Conservation (phyloP, 2,888 invertebrate genomes). For the Lepidonotus clava region DNA sequence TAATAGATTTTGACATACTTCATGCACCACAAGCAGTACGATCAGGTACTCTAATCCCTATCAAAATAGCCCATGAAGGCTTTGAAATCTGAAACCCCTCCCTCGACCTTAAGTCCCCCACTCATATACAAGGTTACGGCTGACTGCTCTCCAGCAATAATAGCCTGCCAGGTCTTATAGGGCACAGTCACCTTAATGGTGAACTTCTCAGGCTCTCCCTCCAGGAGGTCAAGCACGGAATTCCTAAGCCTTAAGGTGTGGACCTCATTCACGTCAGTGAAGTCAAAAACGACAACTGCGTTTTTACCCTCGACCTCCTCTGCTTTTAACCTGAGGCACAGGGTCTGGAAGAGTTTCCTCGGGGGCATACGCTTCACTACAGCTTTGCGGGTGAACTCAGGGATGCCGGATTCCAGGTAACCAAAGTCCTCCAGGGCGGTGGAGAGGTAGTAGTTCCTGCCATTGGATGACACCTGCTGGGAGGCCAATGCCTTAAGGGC, state of each 20-base stretch:
- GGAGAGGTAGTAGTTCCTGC: conserved; percentile 72
- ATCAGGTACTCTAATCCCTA: too few species aligned
- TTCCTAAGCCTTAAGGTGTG: conserved; percentile 68
- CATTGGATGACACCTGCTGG: conserved; percentile 70
- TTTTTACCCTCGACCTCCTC: conserved; percentile 62
- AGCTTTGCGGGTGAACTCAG: neutral
- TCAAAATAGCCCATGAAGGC: conserved; percentile 71
- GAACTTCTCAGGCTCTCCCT: conserved; percentile 55
- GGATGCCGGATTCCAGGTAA: conserved; percentile 44
- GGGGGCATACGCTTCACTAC: neutral
- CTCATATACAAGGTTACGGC: conserved; percentile 63
- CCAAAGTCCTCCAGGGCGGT: conserved; percentile 69
- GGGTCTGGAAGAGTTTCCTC: conserved; percentile 60
- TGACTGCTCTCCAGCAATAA: conserved; percentile 63
- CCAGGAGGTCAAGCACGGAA: conserved; percentile 62
- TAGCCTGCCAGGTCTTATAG: conserved; percentile 65
- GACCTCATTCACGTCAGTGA: conserved; percentile 64
- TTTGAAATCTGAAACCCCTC: conserved; percentile 66
- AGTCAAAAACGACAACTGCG: conserved; percentile 60
- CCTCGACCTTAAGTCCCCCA: conserved; percentile 69
- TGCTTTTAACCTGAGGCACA: conserved; percentile 67
- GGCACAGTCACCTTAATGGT: conserved; percentile 66
- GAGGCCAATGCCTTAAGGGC: conserved; percentile 65
- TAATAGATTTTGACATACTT: too few species aligned
- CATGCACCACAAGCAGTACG: too few species aligned